These are phyloP conservation scores for Nomada ruficornis DNA, from an alignment of 2,888 invertebrate species.

Conservation along the genomic window DNA sequence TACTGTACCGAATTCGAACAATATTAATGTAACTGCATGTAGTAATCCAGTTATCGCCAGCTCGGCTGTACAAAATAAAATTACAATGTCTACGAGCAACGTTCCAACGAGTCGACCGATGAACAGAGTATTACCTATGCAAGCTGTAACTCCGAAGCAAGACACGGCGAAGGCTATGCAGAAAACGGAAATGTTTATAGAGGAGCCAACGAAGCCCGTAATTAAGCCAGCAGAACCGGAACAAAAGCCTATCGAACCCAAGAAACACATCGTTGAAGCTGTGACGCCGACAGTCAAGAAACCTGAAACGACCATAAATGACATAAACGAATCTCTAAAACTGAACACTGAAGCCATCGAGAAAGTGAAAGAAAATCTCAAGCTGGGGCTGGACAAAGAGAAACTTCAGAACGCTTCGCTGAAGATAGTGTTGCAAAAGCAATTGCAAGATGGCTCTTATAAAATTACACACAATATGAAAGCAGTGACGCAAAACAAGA, in stretches of 20 bases:
- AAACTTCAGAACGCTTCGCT: slow-evolving; percentile 79
- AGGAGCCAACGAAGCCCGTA: slow-evolving; percentile 79
- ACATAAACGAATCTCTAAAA: slow-evolving; percentile 56
- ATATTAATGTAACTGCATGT: slow-evolving; percentile 60
- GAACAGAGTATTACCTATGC: slow-evolving; percentile 92
- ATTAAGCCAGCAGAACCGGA: slow-evolving; percentile 73
- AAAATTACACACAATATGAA: slow-evolving; percentile 83
- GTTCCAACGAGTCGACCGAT: slow-evolving; percentile 87
- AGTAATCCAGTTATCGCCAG: slow-evolving; percentile 80
- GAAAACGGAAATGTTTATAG: slow-evolving; percentile 74
- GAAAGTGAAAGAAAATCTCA: slow-evolving; percentile 72
- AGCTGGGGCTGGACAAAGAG: slow-evolving; percentile 68
- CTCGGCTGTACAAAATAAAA: slow-evolving; percentile 83
- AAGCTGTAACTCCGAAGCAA: slow-evolving; percentile 87
- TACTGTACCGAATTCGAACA: slow-evolving; percentile 68
- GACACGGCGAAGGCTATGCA: slow-evolving; percentile 77
- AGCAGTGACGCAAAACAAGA: slow-evolving; percentile 67
- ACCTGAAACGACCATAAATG: slow-evolving; percentile 40
- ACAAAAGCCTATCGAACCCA: slow-evolving; percentile 56
- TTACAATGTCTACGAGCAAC: slow-evolving; percentile 76
- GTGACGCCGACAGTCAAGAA: slow-evolving; percentile 53
- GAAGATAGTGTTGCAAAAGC: slow-evolving; percentile 85
- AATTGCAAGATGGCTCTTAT: slow-evolving; percentile 84
- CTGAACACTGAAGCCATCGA: slow-evolving; percentile 66
- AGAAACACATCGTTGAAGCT: slow-evolving; percentile 56